Conservation (phyloP, 2,797 vertebrate species). For the Pteropus rufus region DNA sequence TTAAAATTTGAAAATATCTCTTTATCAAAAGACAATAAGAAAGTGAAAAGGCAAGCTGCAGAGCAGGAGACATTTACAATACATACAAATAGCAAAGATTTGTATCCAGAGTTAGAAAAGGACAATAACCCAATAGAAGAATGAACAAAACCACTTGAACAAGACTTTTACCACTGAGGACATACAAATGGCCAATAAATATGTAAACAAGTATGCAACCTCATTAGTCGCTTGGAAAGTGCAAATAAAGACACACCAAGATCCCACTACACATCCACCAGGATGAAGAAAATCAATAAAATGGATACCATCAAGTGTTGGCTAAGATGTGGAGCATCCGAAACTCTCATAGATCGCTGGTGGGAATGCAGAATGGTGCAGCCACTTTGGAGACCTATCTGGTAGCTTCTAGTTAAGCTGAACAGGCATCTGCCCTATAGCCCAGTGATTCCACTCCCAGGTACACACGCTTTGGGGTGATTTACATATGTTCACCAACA, state of each 20-base stretch:
- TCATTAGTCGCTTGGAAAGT: not conserved
- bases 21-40: not conserved
- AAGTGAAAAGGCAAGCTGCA: not conserved
- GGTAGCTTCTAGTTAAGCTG: not conserved
- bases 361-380: rapidly evolving
- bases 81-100: not conserved
- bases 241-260: not conserved
- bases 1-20: not conserved
- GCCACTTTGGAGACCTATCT: not conserved
- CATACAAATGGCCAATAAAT: rapidly evolving
- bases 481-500: not conserved
- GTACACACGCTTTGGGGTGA: not conserved
- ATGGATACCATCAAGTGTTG: not conserved
- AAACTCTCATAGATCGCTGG: not conserved
- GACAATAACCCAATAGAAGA: not conserved
- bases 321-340: rapidly evolving
- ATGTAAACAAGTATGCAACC: rapidly evolving
- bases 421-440: rapidly evolving
- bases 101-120: not conserved
- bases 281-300: not conserved
- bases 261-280: rapidly evolving
- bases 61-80: not conserved
- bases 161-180: not conserved
- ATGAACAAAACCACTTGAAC: not conserved
- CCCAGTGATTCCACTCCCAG: not conserved